Percentiles rank a stretch among this genome's conserved stretches.
phyloP scores from a whole-genome alignment of 2,113 vertebrate species.

The Myiagra hebetior region DNA sequence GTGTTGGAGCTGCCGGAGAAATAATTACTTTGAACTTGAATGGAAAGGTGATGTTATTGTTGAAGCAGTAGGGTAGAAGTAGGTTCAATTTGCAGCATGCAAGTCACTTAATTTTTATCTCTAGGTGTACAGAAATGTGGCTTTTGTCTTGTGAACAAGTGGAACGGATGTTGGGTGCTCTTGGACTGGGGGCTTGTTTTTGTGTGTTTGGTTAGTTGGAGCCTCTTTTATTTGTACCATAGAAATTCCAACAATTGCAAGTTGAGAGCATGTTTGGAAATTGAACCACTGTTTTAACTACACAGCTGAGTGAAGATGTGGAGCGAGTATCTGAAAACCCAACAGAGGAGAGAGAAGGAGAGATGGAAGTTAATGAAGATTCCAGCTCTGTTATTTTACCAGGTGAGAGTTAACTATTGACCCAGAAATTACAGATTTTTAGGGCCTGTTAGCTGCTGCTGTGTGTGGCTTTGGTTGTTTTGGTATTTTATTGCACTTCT shows the following conservation, averaged over 20 bases:
- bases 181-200: not conserved
- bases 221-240: slow-evolving; percentile 50
- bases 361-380: slow-evolving; percentile 64
- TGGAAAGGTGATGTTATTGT: not conserved
- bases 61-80: not conserved
- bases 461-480: not conserved
- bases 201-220: slow-evolving; percentile 31
- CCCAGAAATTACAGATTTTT: not conserved
- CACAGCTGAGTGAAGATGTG: slow-evolving; percentile 84
- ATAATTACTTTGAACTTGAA: not conserved
- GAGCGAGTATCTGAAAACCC: slow-evolving; percentile 53
- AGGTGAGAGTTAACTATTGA: slow-evolving; percentile 72
- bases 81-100: not conserved
- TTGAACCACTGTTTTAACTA: slow-evolving; percentile 58
- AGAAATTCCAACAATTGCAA: slow-evolving; percentile 46
- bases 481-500: not conserved
- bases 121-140: not conserved
- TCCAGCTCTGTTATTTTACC: slow-evolving; percentile 62
- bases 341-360: slow-evolving; percentile 57
- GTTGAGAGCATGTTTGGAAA: slow-evolving; percentile 54
- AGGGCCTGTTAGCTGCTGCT: not conserved
- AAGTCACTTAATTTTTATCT: not conserved
- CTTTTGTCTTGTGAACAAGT: not conserved
- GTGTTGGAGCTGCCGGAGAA: not conserved
- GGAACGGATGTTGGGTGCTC: not conserved